phyloP scores from a whole-genome alignment of 2,113 vertebrate species.

The Rafetus swinhoei region DNA sequence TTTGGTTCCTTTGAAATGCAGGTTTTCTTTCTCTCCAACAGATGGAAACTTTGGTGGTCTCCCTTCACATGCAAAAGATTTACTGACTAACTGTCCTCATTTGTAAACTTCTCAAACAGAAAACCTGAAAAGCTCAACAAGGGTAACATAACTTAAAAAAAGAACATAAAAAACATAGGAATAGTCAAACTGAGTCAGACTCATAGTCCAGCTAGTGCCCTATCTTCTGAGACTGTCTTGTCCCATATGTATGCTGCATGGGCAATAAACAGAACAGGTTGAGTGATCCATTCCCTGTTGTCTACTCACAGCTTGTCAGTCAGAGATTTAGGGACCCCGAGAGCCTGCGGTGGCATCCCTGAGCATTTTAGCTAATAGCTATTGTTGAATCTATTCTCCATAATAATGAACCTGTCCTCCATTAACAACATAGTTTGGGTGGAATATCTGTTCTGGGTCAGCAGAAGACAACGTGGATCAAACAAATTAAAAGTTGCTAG shows the following conservation, averaged over 20 bases:
- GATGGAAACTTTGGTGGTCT: background rate
- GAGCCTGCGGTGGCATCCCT: background rate
- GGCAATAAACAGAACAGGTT: background rate
- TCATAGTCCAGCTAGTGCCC: background rate
- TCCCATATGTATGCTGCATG: background rate
- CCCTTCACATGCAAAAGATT: conserved; percentile 22
- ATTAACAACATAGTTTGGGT: background rate
- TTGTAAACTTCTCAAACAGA: background rate
- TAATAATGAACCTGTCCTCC: background rate
- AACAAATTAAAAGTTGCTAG: background rate
- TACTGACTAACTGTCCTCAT: conserved; percentile 13
- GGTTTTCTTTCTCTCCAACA: conserved; percentile 31
- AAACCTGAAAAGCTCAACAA: conserved; percentile 19
- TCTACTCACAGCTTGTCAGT: background rate
- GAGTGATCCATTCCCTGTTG: background rate
- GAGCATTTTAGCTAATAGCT: background rate
- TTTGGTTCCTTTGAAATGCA: background rate
- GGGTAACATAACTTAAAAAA: background rate
- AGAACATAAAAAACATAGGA: background rate
- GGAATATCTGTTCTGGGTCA: background rate
- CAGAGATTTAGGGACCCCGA: background rate
- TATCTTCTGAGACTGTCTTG: background rate
- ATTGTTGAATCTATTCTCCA: background rate
- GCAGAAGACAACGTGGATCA: background rate
- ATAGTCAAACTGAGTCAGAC: background rate